These are phyloP conservation scores for Blastobasis adustella DNA, from an alignment of 2,888 invertebrate genomes.

Conservation along the genomic window DNA sequence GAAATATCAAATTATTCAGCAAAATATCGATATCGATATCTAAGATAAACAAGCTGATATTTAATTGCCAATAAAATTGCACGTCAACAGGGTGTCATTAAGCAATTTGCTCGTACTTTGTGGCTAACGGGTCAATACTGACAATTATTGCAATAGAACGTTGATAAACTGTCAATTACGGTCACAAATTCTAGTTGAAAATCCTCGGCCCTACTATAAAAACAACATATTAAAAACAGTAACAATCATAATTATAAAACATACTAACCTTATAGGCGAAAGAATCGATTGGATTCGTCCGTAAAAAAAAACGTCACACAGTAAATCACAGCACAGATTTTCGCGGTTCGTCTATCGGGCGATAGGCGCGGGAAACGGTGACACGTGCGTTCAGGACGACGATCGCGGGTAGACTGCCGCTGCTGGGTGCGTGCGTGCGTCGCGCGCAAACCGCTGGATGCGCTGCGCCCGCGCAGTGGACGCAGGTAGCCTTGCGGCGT, in stretches of 20 bases:
- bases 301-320: no score
- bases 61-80: conserved; percentile 3
- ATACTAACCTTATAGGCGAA: no score
- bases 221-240: no score
- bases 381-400: conserved; percentile 21
- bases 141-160: no score
- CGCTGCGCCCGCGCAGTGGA: conserved; percentile 15
- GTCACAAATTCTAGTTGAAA: no score
- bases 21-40: background rate
- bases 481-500: conserved; percentile 37
- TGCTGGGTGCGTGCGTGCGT: conserved; percentile 3
- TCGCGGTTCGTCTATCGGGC: conserved; percentile 36
- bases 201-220: no score
- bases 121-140: no score
- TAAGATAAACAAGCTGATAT: background rate
- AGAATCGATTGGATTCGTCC: no score
- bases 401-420: conserved; percentile 38
- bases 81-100: conserved; percentile 8
- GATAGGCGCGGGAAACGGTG: conserved; percentile 27
- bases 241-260: no score
- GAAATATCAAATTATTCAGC: background rate
- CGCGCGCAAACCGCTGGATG: conserved; percentile 9
- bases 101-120: no score
- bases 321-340: conserved; percentile 41
- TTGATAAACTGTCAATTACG: no score